Base-by-base conservation (phyloP, 92 coral and sea anemone species). In the Zoanthus sociatus region DNA sequence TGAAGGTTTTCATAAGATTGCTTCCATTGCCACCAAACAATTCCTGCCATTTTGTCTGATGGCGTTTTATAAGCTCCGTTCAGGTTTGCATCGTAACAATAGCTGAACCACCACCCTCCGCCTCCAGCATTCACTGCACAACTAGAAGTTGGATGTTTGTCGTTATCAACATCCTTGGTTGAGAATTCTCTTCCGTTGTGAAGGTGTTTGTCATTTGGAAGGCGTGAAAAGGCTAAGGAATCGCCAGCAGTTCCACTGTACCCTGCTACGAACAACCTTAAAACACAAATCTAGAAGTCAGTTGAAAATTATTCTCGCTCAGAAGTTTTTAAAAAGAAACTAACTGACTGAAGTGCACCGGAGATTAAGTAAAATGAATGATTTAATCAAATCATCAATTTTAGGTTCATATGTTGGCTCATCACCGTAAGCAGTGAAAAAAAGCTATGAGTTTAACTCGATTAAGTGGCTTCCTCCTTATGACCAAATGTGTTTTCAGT, bases 51-150 rank as follows among this genome's bases (percentile, higher is more conserved):
- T 3, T 72, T 14, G 8, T 73, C 58, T 1, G 6, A 3, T 45
- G 60, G n/a, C 7, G 63, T 68, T 70, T 58, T 44, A 60, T 90
- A 90, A 2, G 55, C 85, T 13, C 93, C 93, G 32, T 90, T 90
- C 20, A 90, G 74, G 37, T 90, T 64, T 30, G 93, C 72, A 68
- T 86, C 88, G 71, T 90, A 90, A 17, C 93, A 90, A 7, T 18
- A 58, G 64, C 76, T 83, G 45, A 76, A 90, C 93, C 93, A 90
- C 93, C 93, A 90, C 3, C 81, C 91, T 7, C 91, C 93, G 1
- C 55, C 56, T 9, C 9, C 46, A 4, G 45, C 3, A 64, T 16
- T 72, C 30, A 0, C 69, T 63, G 93, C 93, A 79, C 93, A 90
- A 11, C 30, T 64, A 11, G 54, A 47, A 1, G 46, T 15, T 1